phyloP scores from a whole-genome alignment of 2,113 vertebrate species.

The Rattus norvegicus region GRCr8 NC_086034.1:50450001-50450500 shows the following conservation, averaged over 20 bases:
- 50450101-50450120: too few species aligned
- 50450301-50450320: not conserved
- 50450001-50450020: too few species aligned
- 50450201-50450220: not conserved
- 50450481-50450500: not conserved
- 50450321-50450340: too few species aligned
- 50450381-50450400: not conserved
- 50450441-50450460: not conserved
- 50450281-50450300: not conserved
- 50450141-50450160: too few species aligned
- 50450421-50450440: not conserved
- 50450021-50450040: not conserved
- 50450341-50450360: too few species aligned
- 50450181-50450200: not conserved
- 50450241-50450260: not conserved
- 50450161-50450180: too few species aligned
- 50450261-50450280: not conserved
- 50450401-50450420: fast-evolving
- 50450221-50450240: not conserved
- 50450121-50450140: too few species aligned
- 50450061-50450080: too few species aligned
- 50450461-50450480: not conserved
- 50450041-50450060: not conserved
- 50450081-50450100: too few species aligned
- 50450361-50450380: too few species aligned